Percentiles rank a stretch among this genome's conserved stretches.
phyloP scores from a whole-genome alignment of 2,797 vertebrate species.

The Eulemur coronatus region DNA sequence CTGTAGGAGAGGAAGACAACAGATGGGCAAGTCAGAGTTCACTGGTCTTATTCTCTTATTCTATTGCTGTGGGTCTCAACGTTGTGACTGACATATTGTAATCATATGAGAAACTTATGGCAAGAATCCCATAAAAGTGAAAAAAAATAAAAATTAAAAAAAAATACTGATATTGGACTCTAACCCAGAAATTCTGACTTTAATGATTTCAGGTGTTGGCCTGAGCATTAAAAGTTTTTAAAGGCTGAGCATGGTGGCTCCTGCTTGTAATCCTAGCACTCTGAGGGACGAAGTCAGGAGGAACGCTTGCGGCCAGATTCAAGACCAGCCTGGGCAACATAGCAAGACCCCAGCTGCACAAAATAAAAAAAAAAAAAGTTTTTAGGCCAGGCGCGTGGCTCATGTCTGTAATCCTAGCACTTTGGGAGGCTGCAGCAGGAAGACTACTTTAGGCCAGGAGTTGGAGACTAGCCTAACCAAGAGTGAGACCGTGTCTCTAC shows the following conservation, averaged over 20 bases:
- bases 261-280: neutral
- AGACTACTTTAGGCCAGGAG: neutral
- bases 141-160: neutral
- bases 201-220: neutral
- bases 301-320: too few relatives aligned
- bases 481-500: neutral
- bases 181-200: conserved; percentile 8
- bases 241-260: too few relatives aligned
- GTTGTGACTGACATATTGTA: neutral
- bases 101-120: neutral
- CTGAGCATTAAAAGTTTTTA: neutral
- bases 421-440: neutral
- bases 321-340: too few relatives aligned
- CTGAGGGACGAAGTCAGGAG: too few relatives aligned
- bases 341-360: too few relatives aligned
- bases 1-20: neutral
- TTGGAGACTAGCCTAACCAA: neutral
- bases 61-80: neutral
- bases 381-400: too few relatives aligned
- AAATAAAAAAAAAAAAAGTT: too few relatives aligned
- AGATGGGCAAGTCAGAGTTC: neutral
- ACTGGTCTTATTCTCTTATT: neutral
- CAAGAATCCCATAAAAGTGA: too few relatives aligned
- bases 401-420: neutral
- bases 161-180: neutral